phyloP scores from a whole-genome alignment of 2,888 invertebrate species.

The Biston stratarius region DNA sequence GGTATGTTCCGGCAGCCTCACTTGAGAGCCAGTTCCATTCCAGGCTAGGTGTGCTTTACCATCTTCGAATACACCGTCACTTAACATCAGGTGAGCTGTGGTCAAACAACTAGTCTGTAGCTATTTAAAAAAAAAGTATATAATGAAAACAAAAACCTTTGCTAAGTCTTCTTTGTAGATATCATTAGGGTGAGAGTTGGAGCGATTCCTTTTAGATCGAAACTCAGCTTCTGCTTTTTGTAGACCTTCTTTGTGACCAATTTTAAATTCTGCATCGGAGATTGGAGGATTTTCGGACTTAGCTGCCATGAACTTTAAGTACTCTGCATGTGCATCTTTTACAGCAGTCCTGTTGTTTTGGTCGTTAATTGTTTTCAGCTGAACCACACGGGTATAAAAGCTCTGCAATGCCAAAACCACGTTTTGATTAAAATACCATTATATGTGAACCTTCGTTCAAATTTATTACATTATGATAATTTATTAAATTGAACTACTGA shows the following conservation, averaged over 20 bases:
- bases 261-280: constrained; percentile 13
- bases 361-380: constrained; percentile 21
- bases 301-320: constrained; percentile 23
- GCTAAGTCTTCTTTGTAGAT: constrained; percentile 25
- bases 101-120: no score
- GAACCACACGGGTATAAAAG: constrained; percentile 2
- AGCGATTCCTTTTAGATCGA: constrained; percentile 11
- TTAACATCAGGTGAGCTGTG: no score
- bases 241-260: constrained; percentile 10
- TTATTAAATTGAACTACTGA: no score
- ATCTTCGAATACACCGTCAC: no score
- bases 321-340: constrained; percentile 17
- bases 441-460: not conserved
- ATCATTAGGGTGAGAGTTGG: constrained; percentile 11
- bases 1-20: no score
- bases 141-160: constrained; percentile 12
- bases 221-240: constrained; percentile 12
- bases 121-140: no score
- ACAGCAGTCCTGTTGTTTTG: constrained; percentile 20
- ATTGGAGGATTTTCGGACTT: constrained; percentile 23
- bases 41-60: no score
- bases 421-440: not conserved
- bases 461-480: not conserved
- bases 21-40: no score
- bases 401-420: constrained; percentile 1